Conservation (phyloP, 2,113 vertebrate genomes). For the Pseudorasbora parva region DNA sequence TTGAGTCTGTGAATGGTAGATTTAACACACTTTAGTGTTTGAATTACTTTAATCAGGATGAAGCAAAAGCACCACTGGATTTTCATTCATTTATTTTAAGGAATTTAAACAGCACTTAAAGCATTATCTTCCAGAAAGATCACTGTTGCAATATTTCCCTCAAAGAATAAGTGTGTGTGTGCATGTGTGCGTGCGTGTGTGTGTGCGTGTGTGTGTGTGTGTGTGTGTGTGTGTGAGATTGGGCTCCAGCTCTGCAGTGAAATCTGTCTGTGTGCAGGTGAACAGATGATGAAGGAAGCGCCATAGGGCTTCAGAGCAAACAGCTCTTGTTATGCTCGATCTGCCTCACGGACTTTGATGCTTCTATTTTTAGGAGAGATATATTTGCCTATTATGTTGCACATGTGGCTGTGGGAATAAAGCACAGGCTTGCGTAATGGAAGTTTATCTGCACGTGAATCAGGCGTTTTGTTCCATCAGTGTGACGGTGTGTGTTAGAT, state of each 20-base stretch:
- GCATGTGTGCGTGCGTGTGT: too few species aligned
- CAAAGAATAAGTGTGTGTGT: too few species aligned
- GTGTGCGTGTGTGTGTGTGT: too few species aligned
- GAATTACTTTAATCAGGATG: background rate
- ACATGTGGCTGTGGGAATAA: conserved; percentile 10
- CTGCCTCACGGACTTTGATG: conserved; percentile 10
- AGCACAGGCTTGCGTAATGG: background rate
- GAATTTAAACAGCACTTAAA: too few species aligned
- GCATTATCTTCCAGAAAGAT: too few species aligned
- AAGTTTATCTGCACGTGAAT: background rate
- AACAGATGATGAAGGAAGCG: conserved; percentile 15
- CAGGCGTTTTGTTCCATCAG: background rate
- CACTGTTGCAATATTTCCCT: too few species aligned
- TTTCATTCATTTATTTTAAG: too few species aligned
- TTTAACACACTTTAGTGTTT: background rate
- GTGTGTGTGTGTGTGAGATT: background rate
- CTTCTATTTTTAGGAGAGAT: conserved; percentile 9
- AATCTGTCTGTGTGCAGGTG: background rate
- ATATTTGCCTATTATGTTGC: conserved; percentile 30
- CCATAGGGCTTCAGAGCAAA: conserved; percentile 32
- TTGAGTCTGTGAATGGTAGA: background rate
- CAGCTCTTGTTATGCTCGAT: background rate
- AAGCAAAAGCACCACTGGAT: background rate
- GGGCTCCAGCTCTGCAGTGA: conserved; percentile 12
- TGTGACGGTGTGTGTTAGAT: background rate